Base-by-base conservation (phyloP, 2,888 invertebrate species). In the Allygus modestus region DNA sequence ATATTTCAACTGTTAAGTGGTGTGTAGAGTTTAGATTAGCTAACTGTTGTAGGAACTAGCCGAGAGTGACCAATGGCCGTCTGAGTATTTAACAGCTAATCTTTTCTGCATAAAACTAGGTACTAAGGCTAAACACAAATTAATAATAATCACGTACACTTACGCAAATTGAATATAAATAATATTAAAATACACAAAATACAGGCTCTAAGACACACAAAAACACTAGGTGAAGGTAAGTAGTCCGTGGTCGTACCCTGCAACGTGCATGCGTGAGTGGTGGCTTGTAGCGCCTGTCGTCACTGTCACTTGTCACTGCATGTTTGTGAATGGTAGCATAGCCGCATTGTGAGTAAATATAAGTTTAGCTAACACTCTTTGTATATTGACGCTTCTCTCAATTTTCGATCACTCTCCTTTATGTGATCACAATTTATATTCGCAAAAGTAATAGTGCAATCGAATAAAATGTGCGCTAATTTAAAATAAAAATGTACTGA, bases 401-500 rank as follows among this genome's bases (percentile, higher is more conserved):
- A 31, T 33, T 54, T 58, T 37, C 31, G 79, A 79, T 79, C 79
- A 58, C 79, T 79, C n/a, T 26, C 46, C 33, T 28, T 54, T 58
- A 58, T 79, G 79, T 79, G 79, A 79, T 79, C 79, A 79, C 79
- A 79, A 79, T 79, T 79, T 79, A 31, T 28, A 28, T 2, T 41
- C 41, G 41, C 37, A 31, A 23, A 37, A 73, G 11, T 65, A 28
- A 28, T 31, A 65, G 65, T 65, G 65, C 31, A 31, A 31, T 15
- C 5, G 31, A 65, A 5, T 23, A 54, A 54, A 65, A 65, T 17
- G 15, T 15, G 31, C 17, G 58, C 20, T 28, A 65, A 28, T 65
- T 23, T 23, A 54, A 65, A 65, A 65, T 65, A 65, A 65, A 31
- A 2, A 15, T 26, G 9, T 65, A 65, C 9, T 28, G 12, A 23